These are phyloP conservation scores for Mobula birostris DNA, from an alignment of 2,113 vertebrate species.

Conservation along the genomic window DNA sequence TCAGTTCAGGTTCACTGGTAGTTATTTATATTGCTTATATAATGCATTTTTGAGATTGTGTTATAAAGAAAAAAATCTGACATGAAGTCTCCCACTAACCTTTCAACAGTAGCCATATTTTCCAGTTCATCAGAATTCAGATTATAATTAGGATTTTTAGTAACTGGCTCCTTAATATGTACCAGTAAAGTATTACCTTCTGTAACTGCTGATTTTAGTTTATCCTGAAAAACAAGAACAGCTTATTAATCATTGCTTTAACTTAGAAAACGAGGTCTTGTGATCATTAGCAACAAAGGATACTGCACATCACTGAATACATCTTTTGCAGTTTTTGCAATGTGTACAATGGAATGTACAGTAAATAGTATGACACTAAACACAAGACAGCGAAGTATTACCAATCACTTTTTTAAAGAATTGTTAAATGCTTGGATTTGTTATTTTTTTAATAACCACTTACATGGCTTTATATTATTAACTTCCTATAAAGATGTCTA, in stretches of 20 bases:
- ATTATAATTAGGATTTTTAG: slow-evolving; percentile 60
- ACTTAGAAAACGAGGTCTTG: background rate
- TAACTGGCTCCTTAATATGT: slow-evolving; percentile 76
- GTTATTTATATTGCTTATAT: background rate
- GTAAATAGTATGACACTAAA: background rate
- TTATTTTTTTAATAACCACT: background rate
- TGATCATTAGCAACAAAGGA: background rate
- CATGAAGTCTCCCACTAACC: slow-evolving; percentile 52
- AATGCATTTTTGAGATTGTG: background rate
- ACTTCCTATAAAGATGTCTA: background rate
- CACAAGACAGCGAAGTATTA: background rate
- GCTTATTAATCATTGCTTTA: background rate
- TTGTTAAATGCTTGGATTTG: background rate
- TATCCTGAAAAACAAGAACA: slow-evolving; percentile 57
- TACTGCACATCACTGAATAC: background rate
- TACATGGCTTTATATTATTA: background rate
- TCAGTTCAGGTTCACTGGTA: background rate
- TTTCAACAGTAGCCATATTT: slow-evolving; percentile 80
- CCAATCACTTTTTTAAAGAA: background rate
- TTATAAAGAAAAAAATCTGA: background rate
- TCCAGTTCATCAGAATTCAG: slow-evolving; percentile 78
- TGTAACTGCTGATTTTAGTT: slow-evolving; percentile 75
- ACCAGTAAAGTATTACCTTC: slow-evolving; percentile 78
- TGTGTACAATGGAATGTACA: background rate
- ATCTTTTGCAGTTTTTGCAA: background rate